A percentile compares a stretch with the other conserved stretches of the same genome.
Evolutionary conservation across 2,888 invertebrate species (phyloP).

Genomic region (Lamellibrachia satsuma): DNA sequence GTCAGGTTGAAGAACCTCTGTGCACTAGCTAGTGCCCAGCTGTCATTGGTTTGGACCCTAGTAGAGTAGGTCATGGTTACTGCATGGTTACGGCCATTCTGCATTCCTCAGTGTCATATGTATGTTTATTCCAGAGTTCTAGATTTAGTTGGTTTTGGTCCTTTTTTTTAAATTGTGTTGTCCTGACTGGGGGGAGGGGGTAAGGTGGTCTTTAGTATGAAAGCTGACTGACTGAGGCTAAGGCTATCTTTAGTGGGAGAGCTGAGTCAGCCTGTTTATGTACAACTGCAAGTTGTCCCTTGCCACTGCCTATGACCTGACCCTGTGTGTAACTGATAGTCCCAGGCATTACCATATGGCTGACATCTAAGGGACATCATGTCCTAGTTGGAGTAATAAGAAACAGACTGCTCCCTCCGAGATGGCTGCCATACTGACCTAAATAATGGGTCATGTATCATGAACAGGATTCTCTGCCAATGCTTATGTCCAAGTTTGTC

Average conservation of each 20-base stretch:
- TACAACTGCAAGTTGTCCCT: background rate
- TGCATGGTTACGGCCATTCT: background rate
- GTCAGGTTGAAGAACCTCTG: background rate
- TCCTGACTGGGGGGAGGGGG: background rate
- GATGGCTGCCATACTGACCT: conserved; percentile 3
- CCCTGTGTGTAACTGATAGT: background rate
- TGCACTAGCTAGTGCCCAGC: background rate
- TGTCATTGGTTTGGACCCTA: background rate
- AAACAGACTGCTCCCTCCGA: conserved; percentile 5
- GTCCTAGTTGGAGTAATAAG: background rate
- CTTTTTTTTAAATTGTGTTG: background rate
- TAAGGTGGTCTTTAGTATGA: background rate
- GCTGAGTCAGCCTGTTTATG: background rate
- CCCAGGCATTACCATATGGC: conserved; percentile 12
- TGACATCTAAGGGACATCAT: background rate
- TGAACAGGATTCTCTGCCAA: background rate
- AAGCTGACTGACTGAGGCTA: background rate
- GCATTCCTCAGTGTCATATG: background rate
- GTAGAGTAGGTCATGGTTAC: background rate
- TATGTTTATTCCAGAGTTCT: background rate
- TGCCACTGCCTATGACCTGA: background rate
- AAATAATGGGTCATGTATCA: background rate
- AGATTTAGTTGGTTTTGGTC: background rate
- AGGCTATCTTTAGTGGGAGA: background rate
- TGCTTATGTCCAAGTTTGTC: background rate